Evolutionary conservation across 2,113 vertebrate genomes (phyloP).

Genomic region (Nasalis larvatus): DNA sequence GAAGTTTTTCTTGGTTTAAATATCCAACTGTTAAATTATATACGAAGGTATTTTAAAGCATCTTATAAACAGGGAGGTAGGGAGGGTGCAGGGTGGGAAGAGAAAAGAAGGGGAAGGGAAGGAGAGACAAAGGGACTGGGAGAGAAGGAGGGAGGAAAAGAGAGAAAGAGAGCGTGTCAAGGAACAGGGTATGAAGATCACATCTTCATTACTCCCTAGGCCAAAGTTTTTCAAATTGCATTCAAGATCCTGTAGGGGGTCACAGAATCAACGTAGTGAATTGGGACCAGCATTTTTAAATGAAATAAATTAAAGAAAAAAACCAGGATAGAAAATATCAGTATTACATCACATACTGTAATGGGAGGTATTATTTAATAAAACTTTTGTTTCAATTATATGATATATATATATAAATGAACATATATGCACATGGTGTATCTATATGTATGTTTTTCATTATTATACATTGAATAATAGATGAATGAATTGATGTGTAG

Average conservation of each 20-base stretch:
- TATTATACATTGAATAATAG: neutral
- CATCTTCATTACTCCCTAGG: neutral
- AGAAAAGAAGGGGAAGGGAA: neutral
- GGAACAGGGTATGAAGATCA: neutral
- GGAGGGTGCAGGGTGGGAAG: neutral
- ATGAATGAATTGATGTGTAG: neutral
- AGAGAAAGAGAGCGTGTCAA: neutral
- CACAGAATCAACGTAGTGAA: neutral
- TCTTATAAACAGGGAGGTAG: neutral
- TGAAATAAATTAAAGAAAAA: neutral
- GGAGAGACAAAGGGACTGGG: neutral
- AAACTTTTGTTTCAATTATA: neutral
- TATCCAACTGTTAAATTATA: constrained; percentile 44
- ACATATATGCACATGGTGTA: neutral
- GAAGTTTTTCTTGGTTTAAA: constrained; percentile 74
- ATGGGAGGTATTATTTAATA: neutral
- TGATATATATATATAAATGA: neutral
- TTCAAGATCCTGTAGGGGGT: neutral
- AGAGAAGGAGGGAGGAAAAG: neutral
- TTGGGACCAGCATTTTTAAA: neutral
- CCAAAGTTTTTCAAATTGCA: neutral
- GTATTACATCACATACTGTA: neutral
- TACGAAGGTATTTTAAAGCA: neutral
- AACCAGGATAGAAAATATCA: neutral
- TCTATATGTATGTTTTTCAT: neutral